phyloP scores from a whole-genome alignment of 2,113 vertebrate genomes.

The Seriola dumerili region DNA sequence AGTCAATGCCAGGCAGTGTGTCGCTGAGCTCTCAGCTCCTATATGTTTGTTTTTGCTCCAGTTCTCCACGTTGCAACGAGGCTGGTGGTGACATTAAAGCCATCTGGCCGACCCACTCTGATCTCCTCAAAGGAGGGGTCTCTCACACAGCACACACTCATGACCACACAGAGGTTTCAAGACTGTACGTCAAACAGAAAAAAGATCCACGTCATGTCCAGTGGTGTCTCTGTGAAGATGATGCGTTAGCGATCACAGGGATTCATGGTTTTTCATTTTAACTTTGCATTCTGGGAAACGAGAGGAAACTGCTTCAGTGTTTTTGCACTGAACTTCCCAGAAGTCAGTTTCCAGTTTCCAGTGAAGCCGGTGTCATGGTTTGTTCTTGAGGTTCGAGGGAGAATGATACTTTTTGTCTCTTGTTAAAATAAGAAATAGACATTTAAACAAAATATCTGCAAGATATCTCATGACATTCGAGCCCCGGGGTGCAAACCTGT shows the following conservation, averaged over 20 bases:
- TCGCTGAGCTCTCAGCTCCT: conserved; percentile 29
- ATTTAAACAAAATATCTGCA: not conserved
- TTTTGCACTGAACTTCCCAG: not conserved
- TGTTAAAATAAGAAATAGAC: not conserved
- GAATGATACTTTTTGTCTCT: not conserved
- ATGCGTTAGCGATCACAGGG: not conserved
- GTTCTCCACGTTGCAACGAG: conserved; percentile 49
- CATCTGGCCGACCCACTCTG: conserved; percentile 69
- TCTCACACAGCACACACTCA: conserved; percentile 18
- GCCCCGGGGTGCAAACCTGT: not conserved
- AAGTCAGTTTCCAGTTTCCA: not conserved
- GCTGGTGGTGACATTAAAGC: conserved; percentile 77
- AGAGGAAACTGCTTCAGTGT: not conserved
- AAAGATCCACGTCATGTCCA: not conserved
- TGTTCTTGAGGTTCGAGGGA: not conserved
- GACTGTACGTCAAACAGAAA: not conserved
- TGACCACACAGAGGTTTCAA: not conserved
- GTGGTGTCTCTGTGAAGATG: not conserved
- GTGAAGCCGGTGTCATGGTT: not conserved
- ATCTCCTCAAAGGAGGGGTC: conserved; percentile 32
- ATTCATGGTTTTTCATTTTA: conserved; percentile 17
- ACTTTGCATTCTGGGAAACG: not conserved
- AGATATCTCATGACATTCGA: not conserved
- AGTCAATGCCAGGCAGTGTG: conserved; percentile 58
- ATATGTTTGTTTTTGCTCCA: conserved; percentile 71